Base-by-base conservation (phyloP, 1,140 invertebrate species). In the Hesperophylax magnus region DNA sequence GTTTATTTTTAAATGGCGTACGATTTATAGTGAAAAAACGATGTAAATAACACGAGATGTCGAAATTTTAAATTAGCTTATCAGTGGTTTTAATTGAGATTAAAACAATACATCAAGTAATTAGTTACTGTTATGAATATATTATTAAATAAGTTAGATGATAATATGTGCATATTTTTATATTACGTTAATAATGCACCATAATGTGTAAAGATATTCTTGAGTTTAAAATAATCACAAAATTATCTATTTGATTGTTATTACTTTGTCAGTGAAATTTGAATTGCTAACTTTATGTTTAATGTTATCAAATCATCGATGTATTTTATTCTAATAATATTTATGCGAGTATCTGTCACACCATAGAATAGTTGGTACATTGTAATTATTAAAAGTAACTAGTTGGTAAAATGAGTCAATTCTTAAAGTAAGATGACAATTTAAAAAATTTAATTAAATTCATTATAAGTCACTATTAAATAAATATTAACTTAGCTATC, bases 401-500 rank as follows among this genome's bases (percentile, higher is more conserved):
- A 72, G 69, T 24, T 7, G 18, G 14, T 72, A 72, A 72, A 53
- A 53, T 72, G 69, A 54, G 69, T 72, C 69, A 72, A 72, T 72
- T 72, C 47, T 72, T 71, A 71, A 72, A 72, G 15, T 72, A 54
- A 72, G 52, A 72, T 72, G 69, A 54, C 69, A 31, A 27, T 72
- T 72, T 24, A 72, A 72, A 72, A 24, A 5, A 72, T 22, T 7
- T 31, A 67, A 67, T 67, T 47, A 47, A 47, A 47, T 27, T 27
- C n/a, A 11, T 47, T 17, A 17, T 67, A 67, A 67, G 31, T 61
- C 58, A 61, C 58, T 61, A n/a, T 24, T 65, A 11, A 24, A 65
- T 65, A 65, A 65, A 65, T 65, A 27, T 31, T 31, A 58, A 58
- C 9, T 58, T 18, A 58, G n/a, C 56, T 18, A 56, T 18, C 56